Percentiles rank a stretch among this genome's conserved stretches.
phyloP scores from a whole-genome alignment of 1,140 invertebrate species.

The Philopotamus ludificatus region DNA sequence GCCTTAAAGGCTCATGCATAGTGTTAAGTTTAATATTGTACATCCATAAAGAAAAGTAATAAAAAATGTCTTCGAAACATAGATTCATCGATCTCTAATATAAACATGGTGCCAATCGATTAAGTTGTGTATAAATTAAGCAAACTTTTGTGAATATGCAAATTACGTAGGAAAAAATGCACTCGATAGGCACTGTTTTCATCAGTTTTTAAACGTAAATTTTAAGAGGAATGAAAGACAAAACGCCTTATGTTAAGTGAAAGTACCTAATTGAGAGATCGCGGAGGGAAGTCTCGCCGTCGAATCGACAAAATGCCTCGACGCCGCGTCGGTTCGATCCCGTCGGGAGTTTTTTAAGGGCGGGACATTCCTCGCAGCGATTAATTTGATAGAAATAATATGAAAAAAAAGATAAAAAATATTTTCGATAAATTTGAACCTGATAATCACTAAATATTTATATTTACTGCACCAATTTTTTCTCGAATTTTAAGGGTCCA shows the following conservation, averaged over 20 bases:
- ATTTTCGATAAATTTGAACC: slow-evolving; percentile 43
- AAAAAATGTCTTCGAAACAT: neutral
- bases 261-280: slow-evolving; percentile 36
- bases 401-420: slow-evolving; percentile 37
- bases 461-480: slow-evolving; percentile 41
- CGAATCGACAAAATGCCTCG: slow-evolving; percentile 31
- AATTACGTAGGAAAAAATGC: neutral
- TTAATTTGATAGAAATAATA: slow-evolving; percentile 31
- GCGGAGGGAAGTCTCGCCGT: slow-evolving; percentile 18
- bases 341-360: neutral
- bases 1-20: slow-evolving; percentile 5
- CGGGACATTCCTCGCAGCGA: neutral
- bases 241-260: slow-evolving; percentile 41
- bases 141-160: neutral
- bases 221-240: neutral
- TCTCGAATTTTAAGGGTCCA: slow-evolving; percentile 42
- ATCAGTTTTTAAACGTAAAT: neutral
- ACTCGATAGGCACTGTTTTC: neutral
- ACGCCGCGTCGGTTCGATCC: neutral
- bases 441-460: slow-evolving; percentile 41
- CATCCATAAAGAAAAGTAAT: too few species aligned
- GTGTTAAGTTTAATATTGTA: neutral
- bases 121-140: neutral
- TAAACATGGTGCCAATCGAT: neutral
- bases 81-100: neutral